Conservation (phyloP, 2,888 invertebrate genomes). For the Plagodis dolabraria region DNA sequence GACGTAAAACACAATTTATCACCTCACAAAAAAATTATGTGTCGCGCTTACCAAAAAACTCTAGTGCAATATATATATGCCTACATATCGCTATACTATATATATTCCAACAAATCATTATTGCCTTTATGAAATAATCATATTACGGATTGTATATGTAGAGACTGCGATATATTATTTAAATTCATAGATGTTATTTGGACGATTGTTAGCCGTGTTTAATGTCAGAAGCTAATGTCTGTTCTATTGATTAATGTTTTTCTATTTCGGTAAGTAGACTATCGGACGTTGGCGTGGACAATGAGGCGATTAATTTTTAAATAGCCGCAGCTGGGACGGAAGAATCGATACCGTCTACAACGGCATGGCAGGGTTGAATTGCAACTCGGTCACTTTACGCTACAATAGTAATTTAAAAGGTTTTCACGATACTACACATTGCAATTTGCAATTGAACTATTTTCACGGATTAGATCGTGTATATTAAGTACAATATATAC, state of each 20-base stretch:
- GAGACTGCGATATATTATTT: too few relatives aligned
- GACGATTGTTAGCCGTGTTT: not conserved
- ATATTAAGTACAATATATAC: too few relatives aligned
- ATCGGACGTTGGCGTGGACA: slow-evolving; percentile 69
- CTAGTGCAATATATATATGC: too few relatives aligned
- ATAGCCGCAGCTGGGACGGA: slow-evolving; percentile 78
- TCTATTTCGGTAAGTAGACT: slow-evolving; percentile 41
- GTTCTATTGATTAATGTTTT: slow-evolving; percentile 32
- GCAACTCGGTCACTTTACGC: slow-evolving; percentile 30
- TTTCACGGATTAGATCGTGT: too few relatives aligned
- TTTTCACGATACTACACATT: not conserved
- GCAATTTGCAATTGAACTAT: too few relatives aligned
- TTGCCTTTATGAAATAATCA: too few relatives aligned
- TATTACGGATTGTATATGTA: too few relatives aligned
- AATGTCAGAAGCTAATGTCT: not conserved
- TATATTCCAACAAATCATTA: too few relatives aligned
- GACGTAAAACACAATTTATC: too few relatives aligned
- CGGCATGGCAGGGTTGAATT: slow-evolving; percentile 60
- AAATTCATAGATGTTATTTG: not conserved
- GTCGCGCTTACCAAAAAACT: too few relatives aligned
- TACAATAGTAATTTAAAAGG: not conserved
- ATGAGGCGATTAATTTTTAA: slow-evolving; percentile 77
- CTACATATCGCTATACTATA: too few relatives aligned
- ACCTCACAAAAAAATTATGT: too few relatives aligned
- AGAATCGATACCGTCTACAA: slow-evolving; percentile 68